A percentile compares a stretch with the other conserved stretches of the same genome.
Conservation (phyloP, 2,797 vertebrate genomes). For the Enteromius fasciolatus region DNA sequence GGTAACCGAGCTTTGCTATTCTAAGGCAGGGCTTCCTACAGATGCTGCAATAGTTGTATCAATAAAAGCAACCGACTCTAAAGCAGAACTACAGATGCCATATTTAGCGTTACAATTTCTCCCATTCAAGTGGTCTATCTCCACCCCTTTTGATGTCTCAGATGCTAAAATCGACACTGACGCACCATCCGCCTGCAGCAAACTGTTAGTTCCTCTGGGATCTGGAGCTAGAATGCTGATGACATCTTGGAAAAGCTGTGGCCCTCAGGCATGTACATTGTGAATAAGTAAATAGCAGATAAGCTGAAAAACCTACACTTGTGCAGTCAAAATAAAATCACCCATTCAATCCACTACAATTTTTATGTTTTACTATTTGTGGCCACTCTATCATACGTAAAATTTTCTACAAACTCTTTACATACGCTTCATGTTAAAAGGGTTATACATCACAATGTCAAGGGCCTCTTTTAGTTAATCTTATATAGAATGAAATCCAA, state of each 20-base stretch:
- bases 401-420: background rate
- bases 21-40: background rate
- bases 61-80: background rate
- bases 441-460: background rate
- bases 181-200: conserved; percentile 19
- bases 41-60: background rate
- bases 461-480: background rate
- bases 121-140: background rate
- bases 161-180: conserved; percentile 25
- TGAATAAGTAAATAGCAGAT: conserved; percentile 28
- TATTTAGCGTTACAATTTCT: conserved; percentile 2
- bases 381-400: background rate
- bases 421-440: background rate
- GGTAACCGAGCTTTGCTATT: background rate
- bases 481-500: background rate
- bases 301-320: conserved; percentile 54
- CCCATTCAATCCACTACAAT: background rate
- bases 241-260: conserved; percentile 20
- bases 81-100: background rate
- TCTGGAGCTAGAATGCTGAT: conserved; percentile 16
- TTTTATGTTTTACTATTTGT: background rate
- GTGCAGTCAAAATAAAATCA: background rate
- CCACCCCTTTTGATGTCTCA: conserved; percentile 1
- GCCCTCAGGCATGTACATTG: conserved; percentile 13
- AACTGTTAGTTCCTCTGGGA: conserved; percentile 17